Evolutionary conservation across 2,113 vertebrate species (phyloP).

Genomic region (Pollimyrus isidori): DNA sequence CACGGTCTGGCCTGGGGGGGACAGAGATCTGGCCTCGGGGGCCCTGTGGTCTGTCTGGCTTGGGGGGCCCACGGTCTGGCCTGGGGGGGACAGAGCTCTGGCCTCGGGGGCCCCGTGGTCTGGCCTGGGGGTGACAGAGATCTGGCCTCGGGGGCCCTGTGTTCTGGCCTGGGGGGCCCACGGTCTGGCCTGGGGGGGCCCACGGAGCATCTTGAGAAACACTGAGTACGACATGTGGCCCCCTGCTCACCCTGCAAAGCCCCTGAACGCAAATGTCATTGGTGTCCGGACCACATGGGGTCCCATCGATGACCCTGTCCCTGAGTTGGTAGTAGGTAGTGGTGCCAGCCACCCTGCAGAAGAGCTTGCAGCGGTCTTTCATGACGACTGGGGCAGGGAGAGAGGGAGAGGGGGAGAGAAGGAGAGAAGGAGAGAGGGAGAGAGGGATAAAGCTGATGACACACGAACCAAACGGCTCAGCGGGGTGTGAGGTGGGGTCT

Average conservation of each 20-base stretch:
- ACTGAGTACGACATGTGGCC: background rate
- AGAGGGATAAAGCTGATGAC: background rate
- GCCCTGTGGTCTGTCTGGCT: too few species aligned
- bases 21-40: too few species aligned
- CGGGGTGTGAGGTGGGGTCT: constrained; percentile 39
- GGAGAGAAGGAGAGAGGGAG: too few species aligned
- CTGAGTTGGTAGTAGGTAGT: constrained; percentile 96
- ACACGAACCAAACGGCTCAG: background rate
- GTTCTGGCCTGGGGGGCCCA: too few species aligned
- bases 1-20: too few species aligned
- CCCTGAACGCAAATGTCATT: constrained; percentile 97
- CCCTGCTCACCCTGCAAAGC: constrained; percentile 78
- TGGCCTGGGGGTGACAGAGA: too few species aligned
- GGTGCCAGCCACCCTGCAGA: constrained; percentile 89
- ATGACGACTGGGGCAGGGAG: constrained; percentile 73
- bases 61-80: too few species aligned
- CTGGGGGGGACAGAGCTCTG: too few species aligned
- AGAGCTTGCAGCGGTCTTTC: constrained; percentile 97
- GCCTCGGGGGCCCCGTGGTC: too few species aligned
- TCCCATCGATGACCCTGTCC: constrained; percentile 91
- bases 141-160: too few species aligned
- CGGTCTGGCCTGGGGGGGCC: background rate
- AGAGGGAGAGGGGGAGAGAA: background rate
- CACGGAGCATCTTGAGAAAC: background rate
- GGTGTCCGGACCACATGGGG: constrained; percentile 88